Percentiles rank a stretch among this genome's conserved stretches.
Evolutionary conservation across 1,140 invertebrate genomes (phyloP).

Genomic region (Tachypleus tridentatus): DNA sequence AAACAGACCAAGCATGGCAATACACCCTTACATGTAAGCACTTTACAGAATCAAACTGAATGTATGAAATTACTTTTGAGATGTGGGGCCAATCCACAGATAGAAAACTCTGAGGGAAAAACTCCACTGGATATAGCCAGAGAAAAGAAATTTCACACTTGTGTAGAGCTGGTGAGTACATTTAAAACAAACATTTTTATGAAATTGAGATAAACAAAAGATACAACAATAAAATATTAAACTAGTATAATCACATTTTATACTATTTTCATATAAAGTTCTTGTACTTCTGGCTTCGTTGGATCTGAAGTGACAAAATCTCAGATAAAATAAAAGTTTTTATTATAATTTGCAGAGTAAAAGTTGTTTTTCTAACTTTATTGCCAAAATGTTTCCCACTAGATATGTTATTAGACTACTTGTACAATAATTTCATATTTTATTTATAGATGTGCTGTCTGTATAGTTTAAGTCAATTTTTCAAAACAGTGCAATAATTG

Average conservation of each 20-base stretch:
- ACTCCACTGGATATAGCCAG: conserved; percentile 78
- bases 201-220: too few relatives aligned
- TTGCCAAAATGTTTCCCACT: too few relatives aligned
- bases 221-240: background rate
- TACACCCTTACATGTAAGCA: conserved; percentile 81
- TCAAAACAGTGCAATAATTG: too few relatives aligned
- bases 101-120: conserved; percentile 69
- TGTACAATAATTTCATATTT: too few relatives aligned
- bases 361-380: too few relatives aligned
- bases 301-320: conserved; percentile 5
- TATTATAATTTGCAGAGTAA: background rate
- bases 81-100: conserved; percentile 61
- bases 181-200: background rate
- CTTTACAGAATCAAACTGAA: conserved; percentile 73
- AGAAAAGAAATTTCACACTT: conserved; percentile 62
- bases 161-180: conserved; percentile 66
- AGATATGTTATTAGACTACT: too few relatives aligned
- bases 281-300: conserved; percentile 5
- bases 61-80: conserved; percentile 84
- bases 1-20: conserved; percentile 51
- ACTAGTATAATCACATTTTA: background rate
- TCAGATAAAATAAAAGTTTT: conserved; percentile 17
- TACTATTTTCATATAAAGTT: background rate
- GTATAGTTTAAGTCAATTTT: too few relatives aligned
- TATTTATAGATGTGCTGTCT: too few relatives aligned